These are phyloP conservation scores for Bolinopsis microptera DNA, from an alignment of 37 sponge, comb jelly and placozoan species.

Conservation along the genomic window DNA sequence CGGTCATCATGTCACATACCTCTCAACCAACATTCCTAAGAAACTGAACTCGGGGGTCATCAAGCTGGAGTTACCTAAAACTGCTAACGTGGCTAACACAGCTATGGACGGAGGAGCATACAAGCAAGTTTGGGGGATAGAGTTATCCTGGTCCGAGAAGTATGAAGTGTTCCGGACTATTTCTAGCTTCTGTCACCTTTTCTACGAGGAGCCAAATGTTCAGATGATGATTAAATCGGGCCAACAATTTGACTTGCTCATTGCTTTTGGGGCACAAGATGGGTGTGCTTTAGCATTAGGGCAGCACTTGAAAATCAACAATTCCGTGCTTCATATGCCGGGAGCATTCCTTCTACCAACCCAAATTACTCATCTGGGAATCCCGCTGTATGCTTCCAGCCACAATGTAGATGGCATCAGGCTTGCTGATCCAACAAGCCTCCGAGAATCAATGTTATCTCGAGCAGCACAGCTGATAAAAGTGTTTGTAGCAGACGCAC, in stretches of 20 bases:
- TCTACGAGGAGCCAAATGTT: conserved; percentile 26
- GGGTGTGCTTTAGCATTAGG: background rate
- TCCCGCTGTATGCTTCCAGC: conserved; percentile 5
- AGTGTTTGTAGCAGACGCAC: background rate
- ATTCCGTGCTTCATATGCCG: background rate
- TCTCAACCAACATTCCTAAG: background rate
- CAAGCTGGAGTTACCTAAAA: background rate
- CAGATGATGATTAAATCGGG: background rate
- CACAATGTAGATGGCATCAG: background rate
- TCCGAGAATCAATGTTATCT: background rate
- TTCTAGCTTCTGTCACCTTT: background rate
- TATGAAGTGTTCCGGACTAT: background rate
- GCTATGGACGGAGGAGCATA: background rate
- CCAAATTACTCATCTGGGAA: background rate
- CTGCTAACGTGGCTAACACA: background rate
- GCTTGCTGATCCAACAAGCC: background rate
- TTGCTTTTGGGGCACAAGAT: background rate
- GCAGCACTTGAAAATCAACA: background rate
- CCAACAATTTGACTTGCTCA: background rate
- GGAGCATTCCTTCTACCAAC: background rate
- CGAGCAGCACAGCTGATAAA: background rate
- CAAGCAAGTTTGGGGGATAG: background rate
- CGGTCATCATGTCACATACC: conserved; percentile 43
- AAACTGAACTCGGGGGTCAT: background rate
- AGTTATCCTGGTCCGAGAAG: background rate